phyloP scores from a whole-genome alignment of 2,888 invertebrate genomes.

The Hypena proboscidalis region DNA sequence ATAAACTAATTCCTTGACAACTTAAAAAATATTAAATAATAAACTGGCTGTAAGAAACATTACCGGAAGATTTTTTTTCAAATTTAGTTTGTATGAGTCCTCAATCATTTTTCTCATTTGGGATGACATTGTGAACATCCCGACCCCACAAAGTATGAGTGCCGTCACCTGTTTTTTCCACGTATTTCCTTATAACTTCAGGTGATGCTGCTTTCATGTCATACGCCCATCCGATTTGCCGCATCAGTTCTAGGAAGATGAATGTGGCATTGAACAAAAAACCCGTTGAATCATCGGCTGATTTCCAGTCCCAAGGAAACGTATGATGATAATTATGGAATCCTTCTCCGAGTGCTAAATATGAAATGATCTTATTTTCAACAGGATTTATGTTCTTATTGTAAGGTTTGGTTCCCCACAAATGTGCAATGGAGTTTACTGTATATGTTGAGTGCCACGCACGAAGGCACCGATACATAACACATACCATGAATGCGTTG shows the following conservation, averaged over 20 bases:
- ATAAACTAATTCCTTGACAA: too few relatives aligned
- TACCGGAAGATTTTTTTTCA: too few relatives aligned
- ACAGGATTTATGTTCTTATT: slow-evolving; percentile 90
- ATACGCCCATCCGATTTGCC: slow-evolving; percentile 94
- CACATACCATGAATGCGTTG: slow-evolving; percentile 88
- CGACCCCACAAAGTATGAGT: too few relatives aligned
- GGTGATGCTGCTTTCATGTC: slow-evolving; percentile 92
- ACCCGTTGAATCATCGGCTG: slow-evolving; percentile 91
- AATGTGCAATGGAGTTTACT: slow-evolving; percentile 96
- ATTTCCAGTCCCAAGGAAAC: slow-evolving; percentile 94
- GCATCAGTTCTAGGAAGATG: slow-evolving; percentile 91
- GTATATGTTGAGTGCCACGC: too few relatives aligned
- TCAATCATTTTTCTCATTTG: too few relatives aligned
- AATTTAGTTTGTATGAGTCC: too few relatives aligned
- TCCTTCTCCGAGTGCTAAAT: slow-evolving; percentile 90
- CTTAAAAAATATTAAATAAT: too few relatives aligned
- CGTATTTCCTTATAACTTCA: slow-evolving; percentile 89
- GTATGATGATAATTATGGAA: slow-evolving; percentile 95
- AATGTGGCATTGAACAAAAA: slow-evolving; percentile 90
- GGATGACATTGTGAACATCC: too few relatives aligned
- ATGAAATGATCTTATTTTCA: slow-evolving; percentile 88
- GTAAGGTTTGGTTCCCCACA: slow-evolving; percentile 90
- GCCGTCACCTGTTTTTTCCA: slow-evolving; percentile 90
- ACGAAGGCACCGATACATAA: slow-evolving; percentile 91
- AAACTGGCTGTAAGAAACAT: too few relatives aligned